Base-by-base conservation (phyloP, 2,888 invertebrate genomes). In the Leucozona laternaria region DNA sequence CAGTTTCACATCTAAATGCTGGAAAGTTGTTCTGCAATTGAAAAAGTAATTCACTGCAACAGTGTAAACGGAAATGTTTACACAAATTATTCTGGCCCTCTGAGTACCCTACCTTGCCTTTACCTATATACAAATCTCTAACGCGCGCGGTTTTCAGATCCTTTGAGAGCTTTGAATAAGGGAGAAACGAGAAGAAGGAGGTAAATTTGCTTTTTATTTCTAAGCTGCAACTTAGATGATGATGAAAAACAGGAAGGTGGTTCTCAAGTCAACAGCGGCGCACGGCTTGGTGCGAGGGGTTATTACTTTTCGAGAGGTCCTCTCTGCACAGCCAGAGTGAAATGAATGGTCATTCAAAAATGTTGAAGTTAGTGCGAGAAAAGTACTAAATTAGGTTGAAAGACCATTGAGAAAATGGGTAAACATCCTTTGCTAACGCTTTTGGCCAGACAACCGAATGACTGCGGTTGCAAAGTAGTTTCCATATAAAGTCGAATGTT, bases 381-480 rank as follows among this genome's bases (percentile, higher is more conserved):
- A 84, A 80, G 84, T 84, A 84, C 71, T 84, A 84, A 84, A 84
- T 80, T 80, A 84, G 80, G 80, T 84, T 84, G 84, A 84, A 84
- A 84, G 84, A 43, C 84, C 76, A 79, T 84, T 72, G 71, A 84
- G 71, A 66, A 80, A 79, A 84, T 84, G 50, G 66, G 79, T 84
- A 80, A 84, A 80, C 58, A 80, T 80, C 60, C 75, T 66, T 66
- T 68, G 80, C 45, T 76, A 64, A 64, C 58, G 60, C 62, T 75
- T 68, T 79, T 84, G 64, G 79, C 62, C 64, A 75, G 79, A 84
- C 75, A 37, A 68, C 50, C 68, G 79, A 79, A 79, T 75, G 79
- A 79, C 83, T 84, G 58, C 53, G 48, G 58, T 62, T 45, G 50
- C n/a, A 31, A 48, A 60, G 75, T 58, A 70, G 73, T 62, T 62